Conservation (phyloP, 2,888 invertebrate genomes). For the Cosmorhoe ocellata region DNA sequence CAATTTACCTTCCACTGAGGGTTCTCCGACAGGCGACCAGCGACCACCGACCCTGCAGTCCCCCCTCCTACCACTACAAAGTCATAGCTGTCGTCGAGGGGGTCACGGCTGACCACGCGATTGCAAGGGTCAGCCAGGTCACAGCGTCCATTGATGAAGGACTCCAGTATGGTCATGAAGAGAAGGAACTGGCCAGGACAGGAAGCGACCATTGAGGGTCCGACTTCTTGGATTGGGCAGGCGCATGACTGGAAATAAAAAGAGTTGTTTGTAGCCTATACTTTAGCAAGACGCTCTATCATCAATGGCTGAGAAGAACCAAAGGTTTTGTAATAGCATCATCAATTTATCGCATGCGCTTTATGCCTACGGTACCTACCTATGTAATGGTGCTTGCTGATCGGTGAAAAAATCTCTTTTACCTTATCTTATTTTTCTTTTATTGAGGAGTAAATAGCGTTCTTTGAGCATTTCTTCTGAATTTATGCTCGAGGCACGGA, state of each 20-base stretch:
- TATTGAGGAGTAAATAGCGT: too few species aligned
- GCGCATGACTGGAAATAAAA: conserved; percentile 67
- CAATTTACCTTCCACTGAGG: conserved; percentile 81
- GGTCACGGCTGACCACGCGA: conserved; percentile 70
- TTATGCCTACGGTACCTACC: too few species aligned
- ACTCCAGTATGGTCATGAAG: conserved; percentile 85
- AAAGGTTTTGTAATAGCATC: too few species aligned
- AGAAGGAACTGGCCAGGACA: conserved; percentile 84
- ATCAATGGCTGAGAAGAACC: too few species aligned
- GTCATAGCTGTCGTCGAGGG: conserved; percentile 80
- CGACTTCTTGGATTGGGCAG: conserved; percentile 82
- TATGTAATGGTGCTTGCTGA: too few species aligned
- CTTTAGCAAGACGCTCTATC: too few species aligned
- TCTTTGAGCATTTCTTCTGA: too few species aligned
- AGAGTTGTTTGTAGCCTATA: too few species aligned
- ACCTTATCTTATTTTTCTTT: too few species aligned
- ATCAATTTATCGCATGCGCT: too few species aligned
- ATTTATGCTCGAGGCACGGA: too few species aligned
- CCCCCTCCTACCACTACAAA: conserved; percentile 87
- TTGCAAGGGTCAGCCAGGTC: conserved; percentile 84
- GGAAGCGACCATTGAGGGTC: conserved; percentile 78
- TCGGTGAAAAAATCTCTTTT: too few species aligned
- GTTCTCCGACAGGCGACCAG: conserved; percentile 85
- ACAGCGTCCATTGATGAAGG: conserved; percentile 83
- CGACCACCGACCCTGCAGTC: conserved; percentile 85